Evolutionary conservation across 2,888 invertebrate genomes (phyloP).

Genomic region (Allygus modestus): DNA sequence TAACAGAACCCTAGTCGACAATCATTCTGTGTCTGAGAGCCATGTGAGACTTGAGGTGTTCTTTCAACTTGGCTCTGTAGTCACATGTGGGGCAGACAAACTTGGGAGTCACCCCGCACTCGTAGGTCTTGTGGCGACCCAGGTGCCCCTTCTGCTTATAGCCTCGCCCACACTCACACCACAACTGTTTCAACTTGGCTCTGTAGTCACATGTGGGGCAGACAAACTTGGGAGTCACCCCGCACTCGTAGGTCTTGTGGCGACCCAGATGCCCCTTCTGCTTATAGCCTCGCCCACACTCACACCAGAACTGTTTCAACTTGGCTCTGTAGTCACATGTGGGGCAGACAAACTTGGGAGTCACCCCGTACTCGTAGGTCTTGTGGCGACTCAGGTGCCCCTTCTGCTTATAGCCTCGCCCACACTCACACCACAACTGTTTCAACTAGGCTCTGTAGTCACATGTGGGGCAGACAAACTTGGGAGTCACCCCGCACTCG

Average conservation of each 20-base stretch:
- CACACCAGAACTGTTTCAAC: constrained; percentile 70
- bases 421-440: constrained; percentile 69
- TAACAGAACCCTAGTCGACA: no score
- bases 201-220: constrained; percentile 74
- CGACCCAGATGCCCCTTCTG: constrained; percentile 63
- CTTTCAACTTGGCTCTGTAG: constrained; percentile 74
- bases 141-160: constrained; percentile 66
- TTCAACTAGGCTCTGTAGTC: constrained; percentile 74
- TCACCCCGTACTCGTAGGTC: constrained; percentile 74
- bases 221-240: constrained; percentile 74
- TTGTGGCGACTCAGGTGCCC: constrained; percentile 65
- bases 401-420: constrained; percentile 65
- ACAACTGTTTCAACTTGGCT: not conserved
- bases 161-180: constrained; percentile 70
- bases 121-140: constrained; percentile 71
- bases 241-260: constrained; percentile 73
- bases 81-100: constrained; percentile 75
- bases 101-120: constrained; percentile 75
- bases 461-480: constrained; percentile 75
- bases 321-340: constrained; percentile 74
- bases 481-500: constrained; percentile 75
- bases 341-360: constrained; percentile 75
- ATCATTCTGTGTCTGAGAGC: constrained; percentile 51
- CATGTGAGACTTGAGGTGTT: constrained; percentile 71
- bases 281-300: constrained; percentile 71